Evolutionary conservation across 1,140 invertebrate genomes (phyloP), one percentile per base, ranked within the genome.

Genomic region (Aphis gossypii): DNA sequence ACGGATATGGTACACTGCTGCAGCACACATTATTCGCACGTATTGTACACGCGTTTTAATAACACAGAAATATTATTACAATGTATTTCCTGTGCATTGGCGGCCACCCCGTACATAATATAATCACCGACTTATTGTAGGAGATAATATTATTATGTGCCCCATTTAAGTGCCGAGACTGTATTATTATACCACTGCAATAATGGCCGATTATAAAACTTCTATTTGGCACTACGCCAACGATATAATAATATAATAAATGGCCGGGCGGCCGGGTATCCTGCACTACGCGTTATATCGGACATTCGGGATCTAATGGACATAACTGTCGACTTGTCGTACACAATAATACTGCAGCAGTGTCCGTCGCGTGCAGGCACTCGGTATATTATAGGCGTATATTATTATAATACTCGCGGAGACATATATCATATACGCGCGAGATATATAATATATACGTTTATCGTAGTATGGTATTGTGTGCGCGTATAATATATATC

Each of bases 151-250:
- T 68, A 21, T 54, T 6, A 76, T 76, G 30, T 76, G 30, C 60
- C 60, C 60, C 60, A 76, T 76, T 76, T 76, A 76, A 76, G 60
- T 76, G 30, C 60, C 30, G 60, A 76, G 60, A n/a, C 30, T 68
- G 9, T 46, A 46, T 14, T n/a, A n/a, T 76, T 76, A 76, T 76
- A 6, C n/a, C n/a, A 76, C n/a, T 76, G 60, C 60, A 76, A 76
- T 76, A 76, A 76, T 76, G 60, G 60, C 30, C 5, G 60, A 76
- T 76, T 76, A 18, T 76, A 76, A 76, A 76, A 76, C n/a, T n/a
- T 76, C 60, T 76, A 76, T 76, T 76, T 76, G 60, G 60, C 60
- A 76, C 60, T 76, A n/a, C 30, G 60, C 60, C 60, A 76, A 76
- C 60, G 25, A 68, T 68, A 68, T 60, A 60, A 60, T 25, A 14